Evolutionary conservation across 2,888 invertebrate genomes (phyloP), one percentile per base, ranked within the genome.

Genomic region (Neoascia interrupta): DNA sequence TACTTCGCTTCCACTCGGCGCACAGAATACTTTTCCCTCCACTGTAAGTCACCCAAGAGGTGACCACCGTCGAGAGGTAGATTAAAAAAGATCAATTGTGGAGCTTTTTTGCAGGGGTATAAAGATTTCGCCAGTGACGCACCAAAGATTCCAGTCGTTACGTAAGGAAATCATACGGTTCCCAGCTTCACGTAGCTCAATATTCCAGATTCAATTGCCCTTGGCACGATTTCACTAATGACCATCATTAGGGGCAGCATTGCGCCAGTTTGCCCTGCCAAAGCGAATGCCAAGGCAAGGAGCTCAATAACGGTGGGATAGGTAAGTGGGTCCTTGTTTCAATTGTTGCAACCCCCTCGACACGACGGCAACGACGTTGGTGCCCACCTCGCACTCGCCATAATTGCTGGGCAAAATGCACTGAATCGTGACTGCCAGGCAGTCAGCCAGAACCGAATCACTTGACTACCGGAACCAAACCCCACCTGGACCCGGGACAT

Each of bases 381-480:
- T 31, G 18, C 6, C 31, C 15, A 18, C 28, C 10, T 16, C 34
- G 18, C 37, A 21, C 19, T 19, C 31, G 37, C n/a, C 5, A 8
- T 21, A 18, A 10, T n/a, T 51, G 4, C 3, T 2, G 16, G 15
- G 41, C 6, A 18, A 11, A 53, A 41, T 31, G 13, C 54, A 69
- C 8, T 61, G 43, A 69, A 41, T 41, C 69, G 49, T 61, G 54
- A 69, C 74, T 69, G 69, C 69, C 69, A 74, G 19, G 53, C 47
- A 39, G 51, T n/a, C 45, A n/a, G n/a, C n/a, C n/a, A 70, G 74
- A 37, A 5, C 10, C 4, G 21, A n/a, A 47, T 36, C 8, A 10
- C 6, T 39, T n/a, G 8, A 4, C 26, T 47, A 18, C 0, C 2
- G 3, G 23, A 15, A 1, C 5, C 13, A 41, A 19, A 34, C 6